A percentile compares a stretch with the other conserved stretches of the same genome.
These are phyloP conservation scores for Pogonomyrmex barbatus DNA, from an alignment of 1,140 invertebrate species.

Conservation along the genomic window DNA sequence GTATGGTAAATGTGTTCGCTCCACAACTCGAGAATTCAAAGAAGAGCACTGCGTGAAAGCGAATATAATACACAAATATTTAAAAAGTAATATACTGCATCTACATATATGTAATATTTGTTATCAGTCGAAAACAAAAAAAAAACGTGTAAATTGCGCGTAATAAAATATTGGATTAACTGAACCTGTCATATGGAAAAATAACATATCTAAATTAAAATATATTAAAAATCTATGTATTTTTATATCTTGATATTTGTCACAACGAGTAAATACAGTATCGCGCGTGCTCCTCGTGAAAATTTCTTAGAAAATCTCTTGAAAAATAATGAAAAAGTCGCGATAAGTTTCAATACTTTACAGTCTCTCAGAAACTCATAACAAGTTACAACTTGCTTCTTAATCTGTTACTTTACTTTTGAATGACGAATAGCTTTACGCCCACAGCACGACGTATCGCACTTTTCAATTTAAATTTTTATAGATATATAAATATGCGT, in stretches of 20 bases:
- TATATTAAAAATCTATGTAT: background rate
- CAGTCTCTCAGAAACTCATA: background rate
- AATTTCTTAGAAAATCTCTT: background rate
- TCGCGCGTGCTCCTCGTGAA: background rate
- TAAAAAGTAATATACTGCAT: background rate
- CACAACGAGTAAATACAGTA: background rate
- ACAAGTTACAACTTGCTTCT: constrained; percentile 14
- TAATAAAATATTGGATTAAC: background rate
- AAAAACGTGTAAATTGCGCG: background rate
- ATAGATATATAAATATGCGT: background rate
- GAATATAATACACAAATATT: constrained; percentile 22
- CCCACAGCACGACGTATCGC: background rate
- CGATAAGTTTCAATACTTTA: constrained; percentile 38
- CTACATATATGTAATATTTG: background rate
- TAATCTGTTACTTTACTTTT: constrained; percentile 30
- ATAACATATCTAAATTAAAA: constrained; percentile 1
- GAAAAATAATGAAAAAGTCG: constrained; percentile 12
- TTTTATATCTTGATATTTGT: background rate
- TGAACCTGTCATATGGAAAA: background rate
- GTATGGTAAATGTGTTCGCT: constrained; percentile 28
- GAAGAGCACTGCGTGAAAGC: constrained; percentile 16
- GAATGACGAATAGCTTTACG: constrained; percentile 16
- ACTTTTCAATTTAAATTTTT: constrained; percentile 1
- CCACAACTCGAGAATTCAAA: constrained; percentile 48
- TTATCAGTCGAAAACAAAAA: background rate